Base-by-base conservation (phyloP, 2,888 invertebrate species). In the Diaperis boleti region DNA sequence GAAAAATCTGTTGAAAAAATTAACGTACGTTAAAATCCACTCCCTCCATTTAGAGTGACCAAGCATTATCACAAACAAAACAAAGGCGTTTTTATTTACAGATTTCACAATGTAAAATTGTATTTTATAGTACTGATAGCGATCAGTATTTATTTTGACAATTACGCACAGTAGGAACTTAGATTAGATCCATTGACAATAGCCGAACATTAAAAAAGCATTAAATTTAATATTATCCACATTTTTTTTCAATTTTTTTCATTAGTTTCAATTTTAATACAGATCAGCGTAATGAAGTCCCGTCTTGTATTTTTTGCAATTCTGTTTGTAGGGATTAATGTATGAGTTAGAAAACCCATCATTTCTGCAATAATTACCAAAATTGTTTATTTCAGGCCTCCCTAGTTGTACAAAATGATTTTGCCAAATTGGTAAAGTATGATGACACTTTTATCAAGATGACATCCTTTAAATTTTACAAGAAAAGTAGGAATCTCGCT, bases 151-250 rank as follows among this genome's bases (percentile, higher is more conserved):
- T 42, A 14, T 42, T 47, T 7, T 47, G 29, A 47, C 15, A 47
- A 47, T 31, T 29, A 15, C 17, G 31, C 1, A 15, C 17, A 10
- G 35, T 50, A 22, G 20, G 13, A 29, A 14, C 17, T 13, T 49
- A 49, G 5, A 54, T 42, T 18, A 18, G 4, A 54, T 33, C 10
- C 7, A 49, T 26, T 29, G 20, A 14, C 14, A 29, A 20, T 7
- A 2, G 3, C 4, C 11, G 6, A 47, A 13, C 33, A 49, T 54
- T 54, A 54, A 54, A 54, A 54, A 54, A 41, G 15, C 54, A 54
- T 54, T 39, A 52, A 37, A 37, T 37, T 22, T 52, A 20, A 39
- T 15, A 5, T 6, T 15, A 2, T 39, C 15, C 14, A 39, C 11
- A 33, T n/a, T 47, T 22, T 14, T 31, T 31, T 49, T 33, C 14